Percentiles rank a stretch among this genome's conserved stretches.
Conservation (phyloP, 2,888 invertebrate genomes). For the Perdita meconis region DNA sequence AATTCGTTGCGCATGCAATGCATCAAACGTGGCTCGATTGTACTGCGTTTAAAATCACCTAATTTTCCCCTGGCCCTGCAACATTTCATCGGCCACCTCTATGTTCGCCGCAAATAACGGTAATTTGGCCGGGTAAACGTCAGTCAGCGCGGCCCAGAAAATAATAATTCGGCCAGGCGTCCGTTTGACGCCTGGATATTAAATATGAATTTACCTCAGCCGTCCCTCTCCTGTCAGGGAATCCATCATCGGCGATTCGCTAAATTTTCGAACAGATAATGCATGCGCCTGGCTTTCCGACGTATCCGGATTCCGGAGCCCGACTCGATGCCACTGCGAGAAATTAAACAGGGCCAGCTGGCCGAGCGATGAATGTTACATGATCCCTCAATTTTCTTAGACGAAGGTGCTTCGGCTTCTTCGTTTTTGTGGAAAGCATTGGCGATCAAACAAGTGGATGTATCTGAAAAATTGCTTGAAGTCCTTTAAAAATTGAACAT, state of each 20-base stretch:
- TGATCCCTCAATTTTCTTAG: conserved; percentile 9
- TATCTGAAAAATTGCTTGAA: too few species aligned
- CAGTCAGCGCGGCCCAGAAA: conserved; percentile 56
- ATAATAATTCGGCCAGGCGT: conserved; percentile 56
- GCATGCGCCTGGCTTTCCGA: background rate
- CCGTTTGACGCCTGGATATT: conserved; percentile 43
- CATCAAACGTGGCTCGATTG: conserved; percentile 45
- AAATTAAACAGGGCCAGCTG: conserved; percentile 24
- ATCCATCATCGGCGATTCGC: conserved; percentile 47
- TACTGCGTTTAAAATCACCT: conserved; percentile 55
- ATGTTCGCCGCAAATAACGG: conserved; percentile 48
- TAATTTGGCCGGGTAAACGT: conserved; percentile 51
- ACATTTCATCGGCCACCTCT: conserved; percentile 45
- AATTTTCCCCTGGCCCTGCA: conserved; percentile 52
- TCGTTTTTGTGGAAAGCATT: background rate
- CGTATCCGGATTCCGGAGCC: conserved; percentile 2
- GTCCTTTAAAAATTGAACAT: too few species aligned
- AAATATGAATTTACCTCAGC: conserved; percentile 57
- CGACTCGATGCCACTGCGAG: conserved; percentile 1
- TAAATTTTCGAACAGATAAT: conserved; percentile 32
- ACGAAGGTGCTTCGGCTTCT: background rate
- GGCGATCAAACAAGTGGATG: background rate
- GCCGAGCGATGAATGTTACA: background rate
- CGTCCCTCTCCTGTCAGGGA: conserved; percentile 5
- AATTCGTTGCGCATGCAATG: conserved; percentile 46